A percentile compares a stretch with the other conserved stretches of the same genome.
phyloP scores from a whole-genome alignment of 2,797 vertebrate genomes.

The Limnodromus scolopaceus region DNA sequence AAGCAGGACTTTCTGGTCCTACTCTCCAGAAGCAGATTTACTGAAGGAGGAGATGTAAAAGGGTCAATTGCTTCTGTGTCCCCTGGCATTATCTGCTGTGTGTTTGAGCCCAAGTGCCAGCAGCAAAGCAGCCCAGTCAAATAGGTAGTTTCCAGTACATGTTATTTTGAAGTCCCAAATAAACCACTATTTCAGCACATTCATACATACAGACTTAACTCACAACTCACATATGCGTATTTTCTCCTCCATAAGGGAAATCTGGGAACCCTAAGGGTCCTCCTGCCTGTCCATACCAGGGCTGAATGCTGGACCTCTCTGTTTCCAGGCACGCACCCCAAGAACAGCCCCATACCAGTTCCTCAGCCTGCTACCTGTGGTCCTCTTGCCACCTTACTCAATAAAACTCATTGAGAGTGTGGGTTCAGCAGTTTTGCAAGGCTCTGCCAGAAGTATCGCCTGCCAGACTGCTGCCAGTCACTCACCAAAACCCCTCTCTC shows the following conservation, averaged over 20 bases:
- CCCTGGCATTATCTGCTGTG: not conserved
- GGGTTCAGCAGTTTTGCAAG: not conserved
- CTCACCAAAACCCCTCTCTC: not conserved
- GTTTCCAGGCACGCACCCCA: not conserved
- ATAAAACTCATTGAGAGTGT: rapidly evolving
- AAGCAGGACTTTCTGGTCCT: not conserved
- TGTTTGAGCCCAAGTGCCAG: not conserved
- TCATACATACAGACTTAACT: not conserved
- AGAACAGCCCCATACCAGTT: not conserved
- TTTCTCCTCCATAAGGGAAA: not conserved
- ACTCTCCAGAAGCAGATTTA: not conserved
- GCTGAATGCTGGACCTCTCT: not conserved
- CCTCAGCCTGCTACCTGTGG: not conserved
- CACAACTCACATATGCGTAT: rapidly evolving
- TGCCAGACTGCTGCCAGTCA: not conserved
- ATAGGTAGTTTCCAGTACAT: not conserved
- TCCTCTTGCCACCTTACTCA: not conserved
- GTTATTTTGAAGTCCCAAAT: not conserved
- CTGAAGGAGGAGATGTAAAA: not conserved
- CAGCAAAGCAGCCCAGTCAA: not conserved
- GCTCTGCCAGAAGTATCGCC: not conserved
- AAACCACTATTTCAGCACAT: not conserved
- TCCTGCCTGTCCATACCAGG: not conserved
- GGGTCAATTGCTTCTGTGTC: not conserved
- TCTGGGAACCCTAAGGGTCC: not conserved